A percentile compares a stretch with the other conserved stretches of the same genome.
Conservation (phyloP, 2,888 invertebrate genomes). For the Drosophila helvetica region DNA sequence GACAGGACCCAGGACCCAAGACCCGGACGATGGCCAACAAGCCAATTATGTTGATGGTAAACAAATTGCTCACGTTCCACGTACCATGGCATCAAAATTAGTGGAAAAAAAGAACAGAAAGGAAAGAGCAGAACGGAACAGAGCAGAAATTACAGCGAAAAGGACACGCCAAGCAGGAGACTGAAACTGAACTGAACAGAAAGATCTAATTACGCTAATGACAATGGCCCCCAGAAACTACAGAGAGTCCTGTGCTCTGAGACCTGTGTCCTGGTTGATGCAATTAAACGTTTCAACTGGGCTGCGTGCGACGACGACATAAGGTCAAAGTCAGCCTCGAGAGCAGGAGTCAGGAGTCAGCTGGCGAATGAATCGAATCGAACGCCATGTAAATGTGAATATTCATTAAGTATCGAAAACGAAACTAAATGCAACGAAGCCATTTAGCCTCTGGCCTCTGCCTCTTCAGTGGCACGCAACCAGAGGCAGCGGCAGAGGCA, state of each 20-base stretch:
- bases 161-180: conserved; percentile 68
- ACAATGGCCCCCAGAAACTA: conserved; percentile 45
- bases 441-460: conserved; percentile 27
- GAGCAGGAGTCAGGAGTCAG: conserved; percentile 63
- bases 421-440: conserved; percentile 48
- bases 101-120: conserved; percentile 42
- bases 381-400: conserved; percentile 49
- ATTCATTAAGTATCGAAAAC: conserved; percentile 64
- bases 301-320: conserved; percentile 82
- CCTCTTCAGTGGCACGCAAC: conserved; percentile 33
- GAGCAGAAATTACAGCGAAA: conserved; percentile 29
- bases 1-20: conserved; percentile 30
- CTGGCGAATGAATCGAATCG: conserved; percentile 78
- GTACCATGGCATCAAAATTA: conserved; percentile 79
- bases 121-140: conserved; percentile 27
- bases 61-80: conserved; percentile 83
- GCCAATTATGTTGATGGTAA: conserved; percentile 83
- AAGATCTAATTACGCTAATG: conserved; percentile 83
- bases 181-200: conserved; percentile 16
- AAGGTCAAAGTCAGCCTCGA: conserved; percentile 74
- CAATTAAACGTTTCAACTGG: conserved; percentile 81
- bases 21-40: conserved; percentile 47
- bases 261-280: conserved; percentile 42
- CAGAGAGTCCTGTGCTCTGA: conserved; percentile 36
- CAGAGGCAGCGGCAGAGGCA: background rate